A percentile compares a stretch with the other conserved stretches of the same genome.
These are phyloP conservation scores for Synanthedon tipuliformis DNA, from an alignment of 2,888 invertebrate genomes.

Conservation along the genomic window DNA sequence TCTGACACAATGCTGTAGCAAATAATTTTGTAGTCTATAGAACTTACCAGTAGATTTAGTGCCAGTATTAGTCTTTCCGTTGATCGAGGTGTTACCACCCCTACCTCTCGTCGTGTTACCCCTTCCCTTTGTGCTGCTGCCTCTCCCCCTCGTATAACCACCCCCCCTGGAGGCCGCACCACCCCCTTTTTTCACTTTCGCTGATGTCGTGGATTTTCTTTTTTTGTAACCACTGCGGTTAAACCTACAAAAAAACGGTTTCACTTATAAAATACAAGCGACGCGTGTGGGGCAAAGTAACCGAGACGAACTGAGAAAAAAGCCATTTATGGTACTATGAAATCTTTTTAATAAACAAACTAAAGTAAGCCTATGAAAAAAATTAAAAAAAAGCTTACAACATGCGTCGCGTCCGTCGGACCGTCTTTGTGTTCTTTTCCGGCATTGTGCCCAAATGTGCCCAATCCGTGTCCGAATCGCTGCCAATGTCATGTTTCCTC, in stretches of 20 bases:
- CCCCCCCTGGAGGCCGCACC: neutral
- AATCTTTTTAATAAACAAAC: too few relatives aligned
- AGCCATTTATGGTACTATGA: too few relatives aligned
- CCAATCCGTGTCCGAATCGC: conserved; percentile 54
- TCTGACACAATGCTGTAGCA: too few relatives aligned
- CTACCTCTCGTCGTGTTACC: too few relatives aligned
- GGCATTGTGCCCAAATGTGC: conserved; percentile 15
- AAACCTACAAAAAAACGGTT: conserved; percentile 18
- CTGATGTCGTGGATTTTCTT: conserved; percentile 8
- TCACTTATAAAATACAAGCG: too few relatives aligned
- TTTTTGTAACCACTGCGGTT: conserved; percentile 22
- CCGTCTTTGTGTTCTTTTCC: neutral
- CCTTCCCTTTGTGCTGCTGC: neutral
- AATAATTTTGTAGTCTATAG: too few relatives aligned
- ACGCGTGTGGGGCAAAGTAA: too few relatives aligned
- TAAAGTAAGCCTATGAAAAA: conserved; percentile 6
- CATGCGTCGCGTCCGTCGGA: neutral
- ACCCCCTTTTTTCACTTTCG: conserved; percentile 4
- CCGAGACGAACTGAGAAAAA: too few relatives aligned
- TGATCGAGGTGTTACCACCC: too few relatives aligned
- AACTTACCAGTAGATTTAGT: too few relatives aligned
- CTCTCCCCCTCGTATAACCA: conserved; percentile 2
- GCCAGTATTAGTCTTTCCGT: too few relatives aligned
- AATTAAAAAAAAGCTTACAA: too few relatives aligned
- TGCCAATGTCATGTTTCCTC: conserved; percentile 16